phyloP scores from a whole-genome alignment of 2,113 vertebrate species.

The Fulmarus glacialis region DNA sequence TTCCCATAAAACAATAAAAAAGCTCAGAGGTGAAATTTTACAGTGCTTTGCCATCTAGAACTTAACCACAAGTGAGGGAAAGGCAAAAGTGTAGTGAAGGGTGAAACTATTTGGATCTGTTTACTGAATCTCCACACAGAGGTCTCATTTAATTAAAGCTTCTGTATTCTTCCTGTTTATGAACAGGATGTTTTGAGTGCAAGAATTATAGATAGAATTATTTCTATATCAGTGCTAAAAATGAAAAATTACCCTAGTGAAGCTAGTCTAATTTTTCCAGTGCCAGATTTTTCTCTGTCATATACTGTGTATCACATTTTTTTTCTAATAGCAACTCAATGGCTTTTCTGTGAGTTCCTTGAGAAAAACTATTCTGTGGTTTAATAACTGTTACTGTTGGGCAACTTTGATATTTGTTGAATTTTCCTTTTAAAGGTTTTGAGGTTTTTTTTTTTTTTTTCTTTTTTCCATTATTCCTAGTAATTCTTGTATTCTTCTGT shows the following conservation, averaged over 20 bases:
- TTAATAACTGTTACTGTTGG: neutral
- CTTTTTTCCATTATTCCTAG: neutral
- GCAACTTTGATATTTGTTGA: neutral
- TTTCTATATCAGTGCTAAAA: neutral
- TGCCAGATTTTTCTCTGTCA: neutral
- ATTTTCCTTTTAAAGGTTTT: neutral
- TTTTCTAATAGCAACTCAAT: neutral
- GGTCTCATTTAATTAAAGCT: neutral
- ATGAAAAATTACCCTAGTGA: neutral
- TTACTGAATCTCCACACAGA: neutral
- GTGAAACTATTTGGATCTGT: neutral
- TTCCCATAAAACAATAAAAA: neutral
- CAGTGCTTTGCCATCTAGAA: neutral
- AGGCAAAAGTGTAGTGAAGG: neutral
- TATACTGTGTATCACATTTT: neutral
- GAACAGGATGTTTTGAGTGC: neutral
- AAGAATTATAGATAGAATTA: neutral
- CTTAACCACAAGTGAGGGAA: neutral
- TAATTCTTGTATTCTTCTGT: neutral
- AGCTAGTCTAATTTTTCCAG: neutral
- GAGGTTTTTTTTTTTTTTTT: neutral
- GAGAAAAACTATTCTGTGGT: neutral
- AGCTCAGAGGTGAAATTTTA: neutral
- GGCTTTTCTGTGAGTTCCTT: neutral
- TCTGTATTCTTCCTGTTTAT: neutral